Conservation (phyloP, 2,113 vertebrate species). For the Spizaetus ornatus region DNA sequence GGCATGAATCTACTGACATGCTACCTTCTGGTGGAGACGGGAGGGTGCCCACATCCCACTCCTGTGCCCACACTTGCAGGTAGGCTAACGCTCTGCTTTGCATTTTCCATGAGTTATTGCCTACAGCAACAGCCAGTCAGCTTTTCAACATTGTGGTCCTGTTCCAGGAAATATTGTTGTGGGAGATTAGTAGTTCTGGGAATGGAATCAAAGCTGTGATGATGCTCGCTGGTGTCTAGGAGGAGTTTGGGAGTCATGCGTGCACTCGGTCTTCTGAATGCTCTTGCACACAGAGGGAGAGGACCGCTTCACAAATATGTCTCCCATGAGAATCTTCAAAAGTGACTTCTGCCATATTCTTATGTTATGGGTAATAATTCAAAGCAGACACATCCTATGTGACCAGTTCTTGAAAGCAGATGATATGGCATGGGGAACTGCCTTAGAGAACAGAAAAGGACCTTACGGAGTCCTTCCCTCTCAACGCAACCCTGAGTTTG, state of each 20-base stretch:
- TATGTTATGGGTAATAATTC: neutral
- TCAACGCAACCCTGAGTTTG: neutral
- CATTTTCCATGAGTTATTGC: constrained; percentile 47
- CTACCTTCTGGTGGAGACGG: neutral
- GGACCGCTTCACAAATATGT: neutral
- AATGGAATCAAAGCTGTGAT: constrained; percentile 60
- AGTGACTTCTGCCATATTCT: neutral
- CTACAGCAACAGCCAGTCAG: constrained; percentile 45
- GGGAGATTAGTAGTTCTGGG: constrained; percentile 67
- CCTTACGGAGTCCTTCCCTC: neutral
- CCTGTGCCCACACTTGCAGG: neutral
- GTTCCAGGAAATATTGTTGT: constrained; percentile 73
- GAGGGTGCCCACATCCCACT: constrained; percentile 40
- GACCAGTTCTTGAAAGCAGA: neutral
- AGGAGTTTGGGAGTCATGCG: neutral
- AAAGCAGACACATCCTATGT: neutral
- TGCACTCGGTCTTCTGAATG: neutral
- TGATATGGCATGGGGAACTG: neutral
- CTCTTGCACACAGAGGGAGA: neutral
- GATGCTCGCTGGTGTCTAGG: neutral
- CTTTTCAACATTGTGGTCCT: constrained; percentile 25
- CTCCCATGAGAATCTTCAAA: neutral
- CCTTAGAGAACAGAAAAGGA: neutral
- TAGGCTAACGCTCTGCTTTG: constrained; percentile 4
- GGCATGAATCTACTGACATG: constrained; percentile 35